A percentile compares a stretch with the other conserved stretches of the same genome.
These are phyloP conservation scores for Steatocranus sp. DNA, from an alignment of 2,797 vertebrate species.

Conservation along the genomic window DNA sequence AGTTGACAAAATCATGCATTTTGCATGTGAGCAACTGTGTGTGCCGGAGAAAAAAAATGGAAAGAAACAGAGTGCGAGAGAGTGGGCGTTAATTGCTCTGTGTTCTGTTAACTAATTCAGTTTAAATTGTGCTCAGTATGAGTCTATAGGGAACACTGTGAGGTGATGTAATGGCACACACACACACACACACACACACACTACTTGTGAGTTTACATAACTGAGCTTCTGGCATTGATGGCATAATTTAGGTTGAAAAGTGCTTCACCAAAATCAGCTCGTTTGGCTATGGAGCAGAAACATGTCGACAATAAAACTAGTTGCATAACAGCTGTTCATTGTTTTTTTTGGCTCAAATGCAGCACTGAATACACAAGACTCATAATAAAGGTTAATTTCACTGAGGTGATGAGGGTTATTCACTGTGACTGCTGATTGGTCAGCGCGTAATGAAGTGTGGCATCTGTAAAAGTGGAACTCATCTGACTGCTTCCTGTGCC, in stretches of 20 bases:
- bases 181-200: background rate
- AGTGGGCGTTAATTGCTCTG: slow-evolving; percentile 30
- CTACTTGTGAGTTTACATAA: slow-evolving; percentile 38
- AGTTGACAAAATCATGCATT: background rate
- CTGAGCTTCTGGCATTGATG: background rate
- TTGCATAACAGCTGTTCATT: slow-evolving; percentile 32
- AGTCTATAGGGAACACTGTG: background rate
- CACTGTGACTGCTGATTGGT: background rate
- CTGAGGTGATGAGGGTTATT: background rate
- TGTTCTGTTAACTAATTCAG: slow-evolving; percentile 7
- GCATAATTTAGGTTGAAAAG: slow-evolving; percentile 21
- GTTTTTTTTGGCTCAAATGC: background rate
- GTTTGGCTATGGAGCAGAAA: background rate
- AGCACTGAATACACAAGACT: background rate
- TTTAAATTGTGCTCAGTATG: background rate
- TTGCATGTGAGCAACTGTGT: background rate
- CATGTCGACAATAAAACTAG: slow-evolving; percentile 1
- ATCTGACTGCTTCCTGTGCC: background rate
- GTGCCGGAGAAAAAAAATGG: background rate
- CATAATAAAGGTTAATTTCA: background rate
- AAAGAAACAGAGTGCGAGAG: background rate
- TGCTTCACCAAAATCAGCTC: slow-evolving; percentile 22
- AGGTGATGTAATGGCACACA: slow-evolving; percentile 5
- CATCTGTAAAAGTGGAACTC: background rate
- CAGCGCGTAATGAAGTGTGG: background rate